phyloP scores from a whole-genome alignment of 1,140 invertebrate genomes.

The Drosophila elegans region DNA sequence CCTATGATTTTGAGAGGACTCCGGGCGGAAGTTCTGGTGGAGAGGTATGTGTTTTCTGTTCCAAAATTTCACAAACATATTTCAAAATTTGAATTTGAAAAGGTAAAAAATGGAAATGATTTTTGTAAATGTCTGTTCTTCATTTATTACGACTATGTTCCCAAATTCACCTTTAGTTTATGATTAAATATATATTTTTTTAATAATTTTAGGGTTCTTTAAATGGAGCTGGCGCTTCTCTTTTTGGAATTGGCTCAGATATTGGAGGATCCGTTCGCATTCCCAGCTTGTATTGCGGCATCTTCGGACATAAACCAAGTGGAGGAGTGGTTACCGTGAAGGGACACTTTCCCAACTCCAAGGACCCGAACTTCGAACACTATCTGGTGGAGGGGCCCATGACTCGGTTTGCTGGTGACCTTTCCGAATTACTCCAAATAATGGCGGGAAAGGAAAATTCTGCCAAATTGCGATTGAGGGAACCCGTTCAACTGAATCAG shows the following conservation, averaged over 20 bases:
- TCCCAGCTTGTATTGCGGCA: conserved; percentile 93
- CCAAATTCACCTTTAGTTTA: too few relatives aligned
- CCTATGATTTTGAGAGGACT: conserved; percentile 89
- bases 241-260: conserved; percentile 90
- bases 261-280: conserved; percentile 94
- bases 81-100: background rate
- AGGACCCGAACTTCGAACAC: conserved; percentile 85
- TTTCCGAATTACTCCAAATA: conserved; percentile 88
- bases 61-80: too few relatives aligned
- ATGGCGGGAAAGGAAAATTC: conserved; percentile 85
- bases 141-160: too few relatives aligned
- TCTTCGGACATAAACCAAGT: conserved; percentile 95
- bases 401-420: conserved; percentile 91
- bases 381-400: conserved; percentile 91
- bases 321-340: conserved; percentile 86
- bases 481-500: conserved; percentile 87
- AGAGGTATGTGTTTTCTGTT: conserved; percentile 86
- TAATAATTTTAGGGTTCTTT: conserved; percentile 87
- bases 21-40: conserved; percentile 91
- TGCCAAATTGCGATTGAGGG: conserved; percentile 78
- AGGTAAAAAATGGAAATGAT: too few relatives aligned
- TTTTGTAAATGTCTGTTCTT: too few relatives aligned
- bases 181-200: too few relatives aligned
- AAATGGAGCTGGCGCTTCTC: conserved; percentile 85
- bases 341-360: conserved; percentile 87